Base-by-base conservation (phyloP, 2,797 vertebrate species). In the Acomys russatus region DNA sequence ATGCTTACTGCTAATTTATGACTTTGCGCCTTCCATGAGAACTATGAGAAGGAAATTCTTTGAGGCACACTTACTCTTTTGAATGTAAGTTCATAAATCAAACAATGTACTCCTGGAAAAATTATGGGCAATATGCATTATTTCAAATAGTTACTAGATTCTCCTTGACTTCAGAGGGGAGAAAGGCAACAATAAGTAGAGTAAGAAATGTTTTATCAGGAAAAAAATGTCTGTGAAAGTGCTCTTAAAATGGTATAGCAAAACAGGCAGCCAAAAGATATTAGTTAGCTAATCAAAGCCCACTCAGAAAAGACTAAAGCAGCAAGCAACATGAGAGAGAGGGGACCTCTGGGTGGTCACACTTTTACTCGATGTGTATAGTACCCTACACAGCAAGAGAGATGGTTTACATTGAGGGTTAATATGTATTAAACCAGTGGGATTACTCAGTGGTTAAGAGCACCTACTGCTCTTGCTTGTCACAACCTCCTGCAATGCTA, bases 1-100 rank as follows among this genome's bases (percentile, higher is more conserved):
- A 74, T 96, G 84, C 83, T 94, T 84, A 90, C 80, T 79, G 38
- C 82, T 91, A 96, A 96, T 0, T 0, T 70, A 79, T 78, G 96
- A 94, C 74, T 98, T 97, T 92, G 85, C 79, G 92, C 92, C 71
- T 92, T 94, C 94, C 95, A 78, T 71, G 79, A 96, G 96, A 77
- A 95, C 71, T 96, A 70, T 66, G 66, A 87, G 92, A 68, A 90
- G 94, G 90, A 94, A 97, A 91, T 85, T 97, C 83, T 95, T 94
- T n/a, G 64, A 80, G 63, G 77, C 4, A 77, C 4, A 92, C 80
- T 96, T 56, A 86, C 44, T 64, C 63, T 92, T 95, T 68, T 94
- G 71, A 96, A 96, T 88, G 84, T 77, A 90, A 80, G 56, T 97
- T 90, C 59, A 84, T 92, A 96, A 97, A 95, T 70, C 96, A 86